Base-by-base conservation (phyloP, 2,797 vertebrate species). In the Dendrocincla tyrannina region DNA sequence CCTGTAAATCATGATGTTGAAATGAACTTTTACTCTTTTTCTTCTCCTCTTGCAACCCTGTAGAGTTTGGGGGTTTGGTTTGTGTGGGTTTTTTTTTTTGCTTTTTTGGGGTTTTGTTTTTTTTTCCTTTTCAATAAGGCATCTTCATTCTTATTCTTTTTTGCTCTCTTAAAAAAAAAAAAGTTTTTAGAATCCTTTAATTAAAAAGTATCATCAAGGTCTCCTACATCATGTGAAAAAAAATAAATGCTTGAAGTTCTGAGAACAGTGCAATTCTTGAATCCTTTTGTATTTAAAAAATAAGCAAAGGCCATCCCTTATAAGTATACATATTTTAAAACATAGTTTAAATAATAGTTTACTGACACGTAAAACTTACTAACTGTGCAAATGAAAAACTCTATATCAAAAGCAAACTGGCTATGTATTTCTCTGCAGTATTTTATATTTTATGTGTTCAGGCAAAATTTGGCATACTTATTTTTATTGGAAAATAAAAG, bases 1-100 rank as follows among this genome's bases (percentile, higher is more conserved):
- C 96, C 95, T 97, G 97, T 98, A 97, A 98, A 98, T 98, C 97
- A 97, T 91, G 58, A 88, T 63, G 69, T 94, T 95, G 93, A 97
- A 98, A 91, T 97, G 94, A 96, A 97, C 97, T 96, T 97, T 97
- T 96, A 92, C 95, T 97, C 88, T 92, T 91, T 90, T 91, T 73
- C 69, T 91, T 74, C 47, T 86, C 35, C 44, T 69, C 46, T 79
- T 86, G 46, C 39, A 91, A 9, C 19, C 8, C 33, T 77, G n/a
- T 64, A 77, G 55, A 46, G 23, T 91, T 91, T 64, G 28, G 44
- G 13, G 15, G 0, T 59, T 86, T 73, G 23, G 8, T n/a, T 78
- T 79, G 14, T 20, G 44, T 22, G 44, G 5, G 7, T 35, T 13
- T 37, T 59, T 37, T 17, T 19, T 50, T 46, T 46, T 46, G 44